Conservation (phyloP, 1,140 invertebrate species). For the Epicauta chinensis region DNA sequence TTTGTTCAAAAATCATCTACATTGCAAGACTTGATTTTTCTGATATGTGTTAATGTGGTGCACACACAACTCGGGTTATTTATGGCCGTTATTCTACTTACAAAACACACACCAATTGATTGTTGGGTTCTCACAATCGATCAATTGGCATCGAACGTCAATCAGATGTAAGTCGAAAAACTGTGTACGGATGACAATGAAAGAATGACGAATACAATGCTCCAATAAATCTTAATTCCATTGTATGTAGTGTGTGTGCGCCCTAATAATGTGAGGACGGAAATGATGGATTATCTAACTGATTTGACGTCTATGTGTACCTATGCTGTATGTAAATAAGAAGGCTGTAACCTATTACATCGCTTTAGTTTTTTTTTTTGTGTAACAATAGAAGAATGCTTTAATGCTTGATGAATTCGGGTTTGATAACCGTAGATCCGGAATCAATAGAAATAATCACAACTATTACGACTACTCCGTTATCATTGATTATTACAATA, state of each 20-base stretch:
- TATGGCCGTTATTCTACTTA: not conserved
- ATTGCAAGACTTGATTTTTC: too few species aligned
- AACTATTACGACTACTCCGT: too few species aligned
- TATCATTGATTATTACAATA: too few species aligned
- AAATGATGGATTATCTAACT: slow-evolving; percentile 23
- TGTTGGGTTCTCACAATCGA: not conserved
- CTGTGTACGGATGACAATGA: not conserved
- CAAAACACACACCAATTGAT: not conserved
- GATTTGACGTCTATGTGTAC: too few species aligned
- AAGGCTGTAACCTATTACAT: too few species aligned
- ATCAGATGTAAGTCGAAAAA: not conserved
- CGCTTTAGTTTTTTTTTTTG: too few species aligned
- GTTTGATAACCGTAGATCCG: too few species aligned
- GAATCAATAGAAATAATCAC: too few species aligned
- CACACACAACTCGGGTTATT: not conserved
- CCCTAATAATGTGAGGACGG: slow-evolving; percentile 26
- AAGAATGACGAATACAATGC: slow-evolving; percentile 17
- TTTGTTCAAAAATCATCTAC: not conserved
- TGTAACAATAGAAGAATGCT: too few species aligned
- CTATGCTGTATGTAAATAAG: too few species aligned
- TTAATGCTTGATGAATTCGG: too few species aligned
- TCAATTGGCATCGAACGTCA: not conserved
- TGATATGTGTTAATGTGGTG: too few species aligned
- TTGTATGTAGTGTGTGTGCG: slow-evolving; percentile 19
- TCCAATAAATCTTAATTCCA: slow-evolving; percentile 28